These are phyloP conservation scores for Hartigia nigra DNA, from an alignment of 2,888 invertebrate species.

Conservation along the genomic window DNA sequence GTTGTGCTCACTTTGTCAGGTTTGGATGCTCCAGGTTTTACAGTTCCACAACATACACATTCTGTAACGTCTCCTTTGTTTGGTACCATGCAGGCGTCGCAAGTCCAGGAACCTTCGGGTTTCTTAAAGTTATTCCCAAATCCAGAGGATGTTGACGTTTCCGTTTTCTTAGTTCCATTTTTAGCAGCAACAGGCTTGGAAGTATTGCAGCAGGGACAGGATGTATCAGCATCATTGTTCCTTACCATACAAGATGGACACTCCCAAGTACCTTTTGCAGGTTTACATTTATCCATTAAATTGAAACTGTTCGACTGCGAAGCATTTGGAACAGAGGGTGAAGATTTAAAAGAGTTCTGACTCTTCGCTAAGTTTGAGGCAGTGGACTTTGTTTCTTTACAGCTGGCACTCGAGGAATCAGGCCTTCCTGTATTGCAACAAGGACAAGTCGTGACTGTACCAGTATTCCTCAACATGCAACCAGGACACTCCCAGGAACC, in stretches of 20 bases:
- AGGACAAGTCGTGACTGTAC: slow-evolving; percentile 37
- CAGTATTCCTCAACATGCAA: slow-evolving; percentile 71
- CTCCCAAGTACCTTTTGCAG: slow-evolving; percentile 72
- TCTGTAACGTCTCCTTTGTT: slow-evolving; percentile 66
- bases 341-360: not conserved
- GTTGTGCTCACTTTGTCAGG: slow-evolving; percentile 10
- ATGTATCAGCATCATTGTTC: slow-evolving; percentile 67
- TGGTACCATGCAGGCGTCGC: slow-evolving; percentile 70
- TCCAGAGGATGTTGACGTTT: slow-evolving; percentile 28
- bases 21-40: slow-evolving; percentile 66
- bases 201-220: slow-evolving; percentile 71
- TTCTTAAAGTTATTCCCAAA: slow-evolving; percentile 63
- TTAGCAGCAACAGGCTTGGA: slow-evolving; percentile 54
- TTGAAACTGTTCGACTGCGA: slow-evolving; percentile 6
- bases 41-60: slow-evolving; percentile 71
- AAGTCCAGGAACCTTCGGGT: slow-evolving; percentile 70
- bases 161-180: slow-evolving; percentile 17
- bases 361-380: not conserved
- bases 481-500: slow-evolving; percentile 73
- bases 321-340: slow-evolving; percentile 28
- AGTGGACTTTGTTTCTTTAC: slow-evolving; percentile 26
- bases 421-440: slow-evolving; percentile 60
- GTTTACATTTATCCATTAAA: slow-evolving; percentile 67
- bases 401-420: slow-evolving; percentile 33
- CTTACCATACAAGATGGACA: slow-evolving; percentile 74